Evolutionary conservation across 1,140 invertebrate genomes (phyloP).

Genomic region (Bombus consobrinus): DNA sequence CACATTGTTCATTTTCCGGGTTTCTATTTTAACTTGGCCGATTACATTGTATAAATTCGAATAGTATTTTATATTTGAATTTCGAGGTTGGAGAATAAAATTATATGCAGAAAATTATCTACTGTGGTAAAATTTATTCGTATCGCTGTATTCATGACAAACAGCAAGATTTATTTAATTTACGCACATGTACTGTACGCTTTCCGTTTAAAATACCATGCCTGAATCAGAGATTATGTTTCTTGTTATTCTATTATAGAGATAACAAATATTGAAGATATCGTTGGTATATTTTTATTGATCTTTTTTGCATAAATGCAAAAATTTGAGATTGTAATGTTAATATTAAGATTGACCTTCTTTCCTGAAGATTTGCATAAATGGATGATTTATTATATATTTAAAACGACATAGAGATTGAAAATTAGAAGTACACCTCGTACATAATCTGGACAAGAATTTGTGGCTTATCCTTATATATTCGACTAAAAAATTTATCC

Average conservation of each 20-base stretch:
- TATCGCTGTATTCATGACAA: too few species aligned
- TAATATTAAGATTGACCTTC: background rate
- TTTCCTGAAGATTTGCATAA: too few species aligned
- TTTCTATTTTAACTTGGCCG: slow-evolving; percentile 42
- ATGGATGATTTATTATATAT: background rate
- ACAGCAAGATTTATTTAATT: too few species aligned
- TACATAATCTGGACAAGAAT: too few species aligned
- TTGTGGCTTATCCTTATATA: too few species aligned
- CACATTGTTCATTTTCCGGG: slow-evolving; percentile 43
- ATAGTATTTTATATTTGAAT: slow-evolving; percentile 59
- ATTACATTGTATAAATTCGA: slow-evolving; percentile 63
- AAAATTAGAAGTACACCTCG: too few species aligned
- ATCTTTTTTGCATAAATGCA: background rate
- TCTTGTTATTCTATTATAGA: background rate
- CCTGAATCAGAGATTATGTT: background rate
- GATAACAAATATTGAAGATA: background rate
- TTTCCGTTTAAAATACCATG: too few species aligned
- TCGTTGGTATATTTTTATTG: background rate
- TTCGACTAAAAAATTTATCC: background rate
- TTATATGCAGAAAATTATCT: slow-evolving; percentile 47
- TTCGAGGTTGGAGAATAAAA: slow-evolving; percentile 61
- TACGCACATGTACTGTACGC: too few species aligned
- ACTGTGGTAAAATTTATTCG: background rate
- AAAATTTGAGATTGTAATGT: background rate
- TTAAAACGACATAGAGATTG: too few species aligned